Conservation (phyloP, 2,113 vertebrate genomes). For the Rhea americana region DNA sequence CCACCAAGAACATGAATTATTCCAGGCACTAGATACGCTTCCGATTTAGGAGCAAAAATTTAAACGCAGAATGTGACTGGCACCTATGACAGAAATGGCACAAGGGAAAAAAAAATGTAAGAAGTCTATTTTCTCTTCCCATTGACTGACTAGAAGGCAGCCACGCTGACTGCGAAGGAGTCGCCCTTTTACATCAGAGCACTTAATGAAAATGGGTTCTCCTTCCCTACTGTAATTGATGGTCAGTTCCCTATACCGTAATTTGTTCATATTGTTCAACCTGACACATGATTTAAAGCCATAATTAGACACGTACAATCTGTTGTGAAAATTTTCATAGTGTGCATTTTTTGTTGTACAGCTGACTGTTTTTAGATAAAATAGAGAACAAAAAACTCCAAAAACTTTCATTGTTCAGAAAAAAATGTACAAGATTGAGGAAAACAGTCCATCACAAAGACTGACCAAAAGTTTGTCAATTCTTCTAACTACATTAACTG, state of each 20-base stretch:
- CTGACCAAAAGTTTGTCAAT: neutral
- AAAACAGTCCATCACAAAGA: neutral
- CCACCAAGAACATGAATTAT: neutral
- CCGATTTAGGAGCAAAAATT: neutral
- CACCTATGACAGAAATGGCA: neutral
- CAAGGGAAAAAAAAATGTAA: neutral
- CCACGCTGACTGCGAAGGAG: neutral
- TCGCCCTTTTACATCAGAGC: neutral
- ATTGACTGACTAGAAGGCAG: neutral
- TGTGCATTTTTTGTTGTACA: neutral
- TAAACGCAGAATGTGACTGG: neutral
- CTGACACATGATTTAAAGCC: neutral
- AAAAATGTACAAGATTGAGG: neutral
- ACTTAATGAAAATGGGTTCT: neutral
- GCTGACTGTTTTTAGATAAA: neutral
- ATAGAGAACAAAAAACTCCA: neutral
- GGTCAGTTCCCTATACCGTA: neutral
- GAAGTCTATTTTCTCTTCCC: neutral
- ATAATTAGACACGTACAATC: neutral
- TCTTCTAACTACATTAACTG: neutral
- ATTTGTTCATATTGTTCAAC: neutral
- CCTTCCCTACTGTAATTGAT: neutral
- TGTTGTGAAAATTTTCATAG: neutral
- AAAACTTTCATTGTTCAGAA: neutral
- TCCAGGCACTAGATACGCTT: accelerated